These are phyloP conservation scores for Trinorchestia longiramus DNA, from an alignment of 1,140 invertebrate genomes.

Conservation along the genomic window DNA sequence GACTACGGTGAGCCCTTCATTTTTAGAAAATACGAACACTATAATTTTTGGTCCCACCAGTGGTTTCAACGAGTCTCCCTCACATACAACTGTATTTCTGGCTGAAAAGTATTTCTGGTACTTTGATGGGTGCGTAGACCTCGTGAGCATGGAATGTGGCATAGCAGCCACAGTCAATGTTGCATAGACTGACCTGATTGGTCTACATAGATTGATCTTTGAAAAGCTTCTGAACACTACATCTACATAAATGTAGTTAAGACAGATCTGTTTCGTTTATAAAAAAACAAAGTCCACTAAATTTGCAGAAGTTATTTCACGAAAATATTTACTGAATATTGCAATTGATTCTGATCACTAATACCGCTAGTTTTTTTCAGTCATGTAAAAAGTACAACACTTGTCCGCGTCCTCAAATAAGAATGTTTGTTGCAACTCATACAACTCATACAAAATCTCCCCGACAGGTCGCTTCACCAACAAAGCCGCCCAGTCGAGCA, in stretches of 20 bases:
- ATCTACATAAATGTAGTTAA: background rate
- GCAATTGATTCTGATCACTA: background rate
- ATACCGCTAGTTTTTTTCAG: background rate
- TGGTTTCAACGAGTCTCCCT: background rate
- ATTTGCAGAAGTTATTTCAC: background rate
- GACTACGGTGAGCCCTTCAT: background rate
- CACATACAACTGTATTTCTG: background rate
- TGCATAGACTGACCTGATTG: no score
- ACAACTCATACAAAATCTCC: background rate
- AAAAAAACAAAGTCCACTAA: background rate
- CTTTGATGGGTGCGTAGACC: background rate
- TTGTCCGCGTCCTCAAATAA: background rate
- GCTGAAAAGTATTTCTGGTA: background rate
- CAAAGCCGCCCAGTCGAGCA: slow-evolving; percentile 30
- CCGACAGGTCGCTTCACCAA: slow-evolving; percentile 2
- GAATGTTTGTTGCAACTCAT: background rate
- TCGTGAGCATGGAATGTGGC: background rate
- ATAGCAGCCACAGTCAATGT: background rate
- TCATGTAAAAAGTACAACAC: background rate
- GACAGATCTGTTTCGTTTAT: background rate
- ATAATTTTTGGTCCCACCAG: background rate
- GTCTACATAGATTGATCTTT: no score
- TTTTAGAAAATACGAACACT: background rate
- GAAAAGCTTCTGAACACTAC: background rate
- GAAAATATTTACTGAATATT: background rate